Evolutionary conservation across 2,888 invertebrate genomes (phyloP).

Genomic region (Carabus problematicus): DNA sequence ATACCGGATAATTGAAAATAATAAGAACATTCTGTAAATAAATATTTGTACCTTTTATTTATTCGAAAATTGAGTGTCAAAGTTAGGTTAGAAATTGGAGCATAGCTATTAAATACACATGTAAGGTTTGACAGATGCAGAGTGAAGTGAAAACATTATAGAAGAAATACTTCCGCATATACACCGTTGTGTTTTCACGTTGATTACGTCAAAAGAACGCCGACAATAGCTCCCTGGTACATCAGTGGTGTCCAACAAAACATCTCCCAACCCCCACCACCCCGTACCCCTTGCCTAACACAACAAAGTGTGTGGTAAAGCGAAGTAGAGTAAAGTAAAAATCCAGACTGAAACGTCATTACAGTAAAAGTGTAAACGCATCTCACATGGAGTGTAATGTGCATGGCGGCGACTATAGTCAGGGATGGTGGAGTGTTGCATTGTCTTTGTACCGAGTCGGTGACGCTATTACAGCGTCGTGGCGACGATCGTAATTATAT

Average conservation of each 20-base stretch:
- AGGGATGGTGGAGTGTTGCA: not conserved
- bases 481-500: constrained; percentile 40
- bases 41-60: no score
- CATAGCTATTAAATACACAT: no score
- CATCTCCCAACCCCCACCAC: not conserved
- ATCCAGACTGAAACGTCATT: constrained; percentile 30
- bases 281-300: no score
- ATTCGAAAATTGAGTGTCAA: no score
- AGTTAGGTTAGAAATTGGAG: no score
- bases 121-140: no score
- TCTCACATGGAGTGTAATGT: not conserved
- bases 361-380: constrained; percentile 39
- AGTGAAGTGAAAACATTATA: no score
- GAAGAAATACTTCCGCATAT: no score
- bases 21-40: no score
- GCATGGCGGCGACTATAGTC: not conserved
- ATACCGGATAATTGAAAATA: no score
- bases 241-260: not conserved
- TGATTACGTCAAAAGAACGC: not conserved
- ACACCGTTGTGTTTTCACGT: no score
- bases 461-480: constrained; percentile 32
- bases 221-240: not conserved
- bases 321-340: constrained; percentile 28
- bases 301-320: not conserved
- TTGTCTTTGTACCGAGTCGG: constrained; percentile 32